Evolutionary conservation across 2,113 vertebrate genomes (phyloP).

Genomic region (Cebidichthys violaceus): DNA sequence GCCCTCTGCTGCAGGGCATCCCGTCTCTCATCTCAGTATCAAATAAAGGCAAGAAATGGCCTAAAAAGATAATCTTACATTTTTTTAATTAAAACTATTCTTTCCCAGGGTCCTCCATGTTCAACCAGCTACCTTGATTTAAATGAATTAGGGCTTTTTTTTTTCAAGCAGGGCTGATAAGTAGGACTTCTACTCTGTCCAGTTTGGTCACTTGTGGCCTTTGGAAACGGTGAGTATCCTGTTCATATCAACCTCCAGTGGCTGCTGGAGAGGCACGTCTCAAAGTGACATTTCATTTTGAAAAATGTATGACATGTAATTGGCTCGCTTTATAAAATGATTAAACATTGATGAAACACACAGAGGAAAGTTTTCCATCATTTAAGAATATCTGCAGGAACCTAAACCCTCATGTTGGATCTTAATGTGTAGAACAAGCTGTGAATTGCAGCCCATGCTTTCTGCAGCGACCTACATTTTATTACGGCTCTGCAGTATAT

Average conservation of each 20-base stretch:
- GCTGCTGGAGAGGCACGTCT: too few species aligned
- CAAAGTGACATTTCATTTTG: not conserved
- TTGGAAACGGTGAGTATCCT: too few species aligned
- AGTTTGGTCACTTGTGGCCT: not conserved
- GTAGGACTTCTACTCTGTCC: not conserved
- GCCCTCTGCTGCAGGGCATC: not conserved
- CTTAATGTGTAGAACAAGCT: not conserved
- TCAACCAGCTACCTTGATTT: not conserved
- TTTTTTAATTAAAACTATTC: too few species aligned
- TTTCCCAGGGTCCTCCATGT: too few species aligned
- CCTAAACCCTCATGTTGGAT: not conserved
- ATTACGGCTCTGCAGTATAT: not conserved
- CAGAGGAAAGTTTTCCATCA: not conserved
- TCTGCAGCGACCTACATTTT: slow-evolving; percentile 2
- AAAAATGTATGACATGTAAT: not conserved
- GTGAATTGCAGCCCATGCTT: not conserved
- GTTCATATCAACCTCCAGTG: too few species aligned
- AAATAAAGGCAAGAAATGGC: not conserved
- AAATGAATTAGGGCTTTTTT: not conserved
- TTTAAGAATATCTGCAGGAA: not conserved
- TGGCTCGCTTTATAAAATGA: not conserved
- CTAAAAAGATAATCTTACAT: too few species aligned
- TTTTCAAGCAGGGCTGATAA: not conserved
- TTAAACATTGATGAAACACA: not conserved
- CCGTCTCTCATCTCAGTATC: not conserved